Percentiles rank a stretch among this genome's conserved stretches.
These are phyloP conservation scores for Nautilus pompilius DNA, from an alignment of 1,140 invertebrate genomes.

Conservation along the genomic window DNA sequence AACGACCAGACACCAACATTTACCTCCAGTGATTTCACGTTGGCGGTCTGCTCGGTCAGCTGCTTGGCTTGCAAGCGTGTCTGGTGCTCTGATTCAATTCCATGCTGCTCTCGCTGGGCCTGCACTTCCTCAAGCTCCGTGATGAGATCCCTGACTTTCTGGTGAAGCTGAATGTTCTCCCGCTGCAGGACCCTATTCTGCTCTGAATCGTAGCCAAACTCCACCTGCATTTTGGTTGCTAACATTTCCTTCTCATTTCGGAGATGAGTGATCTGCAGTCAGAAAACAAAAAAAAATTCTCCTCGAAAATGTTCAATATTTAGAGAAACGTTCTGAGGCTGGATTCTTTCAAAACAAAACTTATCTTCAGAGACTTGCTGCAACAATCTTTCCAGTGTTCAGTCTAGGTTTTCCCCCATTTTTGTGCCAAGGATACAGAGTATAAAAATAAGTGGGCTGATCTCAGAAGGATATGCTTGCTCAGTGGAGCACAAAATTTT, in stretches of 20 bases:
- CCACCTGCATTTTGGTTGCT: slow-evolving; percentile 38
- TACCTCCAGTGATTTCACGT: slow-evolving; percentile 48
- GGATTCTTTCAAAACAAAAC: too few relatives aligned
- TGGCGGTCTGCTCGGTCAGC: slow-evolving; percentile 37
- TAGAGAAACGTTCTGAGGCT: too few relatives aligned
- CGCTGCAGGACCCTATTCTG: slow-evolving; percentile 45
- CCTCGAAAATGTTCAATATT: too few relatives aligned
- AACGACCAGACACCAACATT: background rate
- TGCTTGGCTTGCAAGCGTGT: slow-evolving; percentile 45
- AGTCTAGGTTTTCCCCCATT: too few relatives aligned
- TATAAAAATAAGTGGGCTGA: too few relatives aligned
- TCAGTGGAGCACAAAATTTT: too few relatives aligned
- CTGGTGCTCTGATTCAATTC: slow-evolving; percentile 41
- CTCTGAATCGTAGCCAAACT: slow-evolving; percentile 40
- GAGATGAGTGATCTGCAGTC: too few relatives aligned
- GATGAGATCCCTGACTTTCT: slow-evolving; percentile 47
- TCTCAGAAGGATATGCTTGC: too few relatives aligned
- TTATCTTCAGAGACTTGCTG: too few relatives aligned
- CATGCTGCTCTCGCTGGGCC: slow-evolving; percentile 43
- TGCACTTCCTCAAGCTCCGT: slow-evolving; percentile 51
- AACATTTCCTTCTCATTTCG: slow-evolving; percentile 47
- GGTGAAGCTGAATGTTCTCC: slow-evolving; percentile 50
- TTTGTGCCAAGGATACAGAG: too few relatives aligned
- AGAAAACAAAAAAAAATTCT: too few relatives aligned
- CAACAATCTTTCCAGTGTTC: too few relatives aligned